Percentiles rank a stretch among this genome's conserved stretches.
Evolutionary conservation across 1,140 invertebrate species (phyloP).

Genomic region (Paraescarpia echinospica): DNA sequence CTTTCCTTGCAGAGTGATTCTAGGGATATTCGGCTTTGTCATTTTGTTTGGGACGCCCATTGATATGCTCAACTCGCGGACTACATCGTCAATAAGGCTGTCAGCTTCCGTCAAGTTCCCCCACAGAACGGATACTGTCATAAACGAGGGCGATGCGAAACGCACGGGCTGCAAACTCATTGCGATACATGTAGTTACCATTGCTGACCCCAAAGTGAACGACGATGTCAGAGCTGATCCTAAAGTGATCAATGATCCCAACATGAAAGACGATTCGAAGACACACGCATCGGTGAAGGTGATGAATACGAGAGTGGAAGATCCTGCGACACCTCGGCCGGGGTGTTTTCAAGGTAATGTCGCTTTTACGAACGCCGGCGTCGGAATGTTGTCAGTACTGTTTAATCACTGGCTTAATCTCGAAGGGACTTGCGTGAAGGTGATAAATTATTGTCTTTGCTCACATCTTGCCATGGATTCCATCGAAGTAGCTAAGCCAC

Average conservation of each 20-base stretch:
- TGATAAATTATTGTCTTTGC: too few relatives aligned
- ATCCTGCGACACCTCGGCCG: neutral
- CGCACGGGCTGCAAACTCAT: neutral
- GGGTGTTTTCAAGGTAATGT: neutral
- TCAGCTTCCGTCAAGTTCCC: neutral
- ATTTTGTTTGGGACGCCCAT: neutral
- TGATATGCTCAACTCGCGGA: neutral
- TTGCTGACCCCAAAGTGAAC: neutral
- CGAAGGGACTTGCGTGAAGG: too few relatives aligned
- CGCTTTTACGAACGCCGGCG: too few relatives aligned
- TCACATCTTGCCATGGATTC: too few relatives aligned
- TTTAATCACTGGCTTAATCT: too few relatives aligned
- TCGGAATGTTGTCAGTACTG: neutral
- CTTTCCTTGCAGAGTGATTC: neutral
- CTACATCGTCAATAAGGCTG: neutral
- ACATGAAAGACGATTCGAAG: neutral
- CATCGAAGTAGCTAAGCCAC: too few relatives aligned
- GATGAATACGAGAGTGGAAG: neutral
- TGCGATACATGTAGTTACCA: neutral
- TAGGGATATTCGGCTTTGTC: neutral
- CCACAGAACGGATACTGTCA: neutral
- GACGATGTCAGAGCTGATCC: neutral
- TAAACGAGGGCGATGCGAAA: neutral
- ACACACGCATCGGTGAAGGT: neutral
- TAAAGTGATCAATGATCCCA: neutral